Base-by-base conservation (phyloP, 2,113 vertebrate species). In the Fukomys damarensis region DNA sequence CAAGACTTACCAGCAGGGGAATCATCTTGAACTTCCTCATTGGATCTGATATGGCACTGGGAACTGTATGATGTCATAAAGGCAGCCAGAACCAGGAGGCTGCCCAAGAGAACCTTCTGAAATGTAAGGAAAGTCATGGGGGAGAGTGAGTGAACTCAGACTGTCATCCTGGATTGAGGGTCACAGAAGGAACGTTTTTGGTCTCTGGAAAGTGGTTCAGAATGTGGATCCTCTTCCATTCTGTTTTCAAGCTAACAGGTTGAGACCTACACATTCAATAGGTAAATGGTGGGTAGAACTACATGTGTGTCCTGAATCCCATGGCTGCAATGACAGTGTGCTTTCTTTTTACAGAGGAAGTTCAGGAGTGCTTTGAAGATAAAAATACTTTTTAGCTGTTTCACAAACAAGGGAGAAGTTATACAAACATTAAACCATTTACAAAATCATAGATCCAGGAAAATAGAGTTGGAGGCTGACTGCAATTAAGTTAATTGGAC, bases 21-120 rank as follows among this genome's bases (percentile, higher is more conserved):
- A 2, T 19, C 30, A 0, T 3, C 0, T 54, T 24, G 3, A 46
- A 0, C 1, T 28, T 0, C 28, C 0, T 0, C 0, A 0, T 2
- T 7, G 0, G 0, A 0, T 41, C 6, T 6, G 0, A 0, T 0
- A 58, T n/a, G 90, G 76, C 98, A 98, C 0, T 0, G 0, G 1
- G 97, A 96, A 32, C 98, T 86, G 6, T 80, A 19, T 22, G 96
- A 32, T 17, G 86, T 84, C 94, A 98, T 68, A 0, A 61, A 19
- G 54, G 32, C 13, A 10, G 80, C 38, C 70, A 96, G 58, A 59
- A 76, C 38, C 83, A 95, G 0, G 4, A 98, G 66, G 54, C 97
- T 92, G 63, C 70, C 1, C 68, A 98, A 85, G 63, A 98, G 56
- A 46, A 7, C 52, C 6, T 96, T 98, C 98, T 98, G 97, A 35